phyloP scores from a whole-genome alignment of 2,888 invertebrate species.

The Gisinianus flammeolus region DNA sequence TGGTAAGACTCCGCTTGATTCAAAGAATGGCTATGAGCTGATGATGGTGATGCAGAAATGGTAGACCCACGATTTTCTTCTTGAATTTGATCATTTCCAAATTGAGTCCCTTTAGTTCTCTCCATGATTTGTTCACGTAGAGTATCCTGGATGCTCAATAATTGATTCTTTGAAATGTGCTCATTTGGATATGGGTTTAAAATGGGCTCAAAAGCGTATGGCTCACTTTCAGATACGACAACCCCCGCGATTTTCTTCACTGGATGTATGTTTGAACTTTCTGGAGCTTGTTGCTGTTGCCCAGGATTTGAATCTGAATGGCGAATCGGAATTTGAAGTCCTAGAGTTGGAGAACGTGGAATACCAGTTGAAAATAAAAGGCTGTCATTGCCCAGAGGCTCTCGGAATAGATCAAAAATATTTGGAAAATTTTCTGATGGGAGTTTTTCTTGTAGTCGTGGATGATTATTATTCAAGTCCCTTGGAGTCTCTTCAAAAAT shows the following conservation, averaged over 20 bases:
- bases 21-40: background rate
- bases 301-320: background rate
- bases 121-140: background rate
- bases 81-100: background rate
- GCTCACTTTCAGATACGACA: background rate
- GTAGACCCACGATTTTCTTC: background rate
- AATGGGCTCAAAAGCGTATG: background rate
- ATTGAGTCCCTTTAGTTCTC: background rate
- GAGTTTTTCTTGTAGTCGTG: background rate
- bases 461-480: background rate
- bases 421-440: background rate
- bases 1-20: background rate
- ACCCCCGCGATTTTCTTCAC: background rate
- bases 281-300: background rate
- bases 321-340: background rate
- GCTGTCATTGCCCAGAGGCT: background rate
- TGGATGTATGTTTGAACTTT: background rate
- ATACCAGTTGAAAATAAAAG: background rate
- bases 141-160: background rate
- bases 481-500: slow-evolving; percentile 6
- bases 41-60: background rate
- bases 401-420: slow-evolving; percentile 12
- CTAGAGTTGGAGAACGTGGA: background rate
- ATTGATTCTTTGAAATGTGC: background rate
- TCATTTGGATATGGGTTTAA: background rate